Evolutionary conservation across 2,888 invertebrate species (phyloP).

Genomic region (Elmis aenea): DNA sequence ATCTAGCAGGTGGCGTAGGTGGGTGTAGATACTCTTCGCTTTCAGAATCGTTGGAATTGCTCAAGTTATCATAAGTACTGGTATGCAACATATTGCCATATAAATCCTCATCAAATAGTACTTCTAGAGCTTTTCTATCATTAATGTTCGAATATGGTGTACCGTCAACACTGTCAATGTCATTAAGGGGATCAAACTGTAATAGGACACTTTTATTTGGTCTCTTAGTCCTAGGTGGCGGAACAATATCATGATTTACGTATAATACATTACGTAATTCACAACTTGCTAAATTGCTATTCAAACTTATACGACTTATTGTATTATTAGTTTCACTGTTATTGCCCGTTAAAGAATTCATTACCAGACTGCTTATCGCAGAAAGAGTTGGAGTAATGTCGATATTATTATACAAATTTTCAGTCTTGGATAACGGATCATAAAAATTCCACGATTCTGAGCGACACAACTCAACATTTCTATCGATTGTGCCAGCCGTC

Average conservation of each 20-base stretch:
- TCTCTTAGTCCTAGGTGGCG: slow-evolving; percentile 23
- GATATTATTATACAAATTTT: slow-evolving; percentile 32
- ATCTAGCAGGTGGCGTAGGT: slow-evolving; percentile 59
- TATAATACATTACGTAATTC: slow-evolving; percentile 44
- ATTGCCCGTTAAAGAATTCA: slow-evolving; percentile 6
- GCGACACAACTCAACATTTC: slow-evolving; percentile 39
- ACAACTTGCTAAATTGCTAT: too few relatives aligned
- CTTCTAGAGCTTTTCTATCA: slow-evolving; percentile 60
- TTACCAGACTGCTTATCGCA: slow-evolving; percentile 20
- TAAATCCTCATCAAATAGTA: slow-evolving; percentile 63
- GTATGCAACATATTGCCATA: slow-evolving; percentile 55
- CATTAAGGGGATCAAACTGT: slow-evolving; percentile 64
- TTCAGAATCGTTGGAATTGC: slow-evolving; percentile 48
- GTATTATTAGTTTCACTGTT: too few relatives aligned
- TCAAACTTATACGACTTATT: too few relatives aligned
- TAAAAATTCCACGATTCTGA: slow-evolving; percentile 54
- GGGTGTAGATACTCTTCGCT: slow-evolving; percentile 52
- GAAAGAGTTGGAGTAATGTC: slow-evolving; percentile 36
- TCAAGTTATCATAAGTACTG: slow-evolving; percentile 44
- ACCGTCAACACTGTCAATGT: slow-evolving; percentile 28
- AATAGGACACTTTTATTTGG: slow-evolving; percentile 59
- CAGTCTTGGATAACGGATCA: slow-evolving; percentile 34
- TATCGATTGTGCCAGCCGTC: slow-evolving; percentile 30
- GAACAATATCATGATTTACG: slow-evolving; percentile 43
- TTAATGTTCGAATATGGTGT: slow-evolving; percentile 48